Conservation (phyloP, 2,113 vertebrate genomes). For the Cricetomys ansorgei region DNA sequence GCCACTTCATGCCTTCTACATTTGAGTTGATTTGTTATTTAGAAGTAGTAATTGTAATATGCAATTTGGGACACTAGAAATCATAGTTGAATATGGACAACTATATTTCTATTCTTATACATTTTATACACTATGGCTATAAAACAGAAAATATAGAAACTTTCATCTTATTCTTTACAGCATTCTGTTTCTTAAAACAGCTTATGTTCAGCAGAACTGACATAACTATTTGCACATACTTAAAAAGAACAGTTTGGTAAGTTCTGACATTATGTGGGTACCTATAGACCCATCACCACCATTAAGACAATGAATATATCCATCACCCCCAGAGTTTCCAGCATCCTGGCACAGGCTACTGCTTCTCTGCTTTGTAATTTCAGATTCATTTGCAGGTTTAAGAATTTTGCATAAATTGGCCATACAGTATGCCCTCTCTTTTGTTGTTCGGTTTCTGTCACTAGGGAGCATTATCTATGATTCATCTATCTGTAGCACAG, state of each 20-base stretch:
- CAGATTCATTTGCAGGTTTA: conserved; percentile 34
- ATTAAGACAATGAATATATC: not conserved
- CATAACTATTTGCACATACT: not conserved
- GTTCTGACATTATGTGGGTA: not conserved
- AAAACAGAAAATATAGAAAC: not conserved
- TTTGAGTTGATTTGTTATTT: not conserved
- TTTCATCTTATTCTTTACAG: not conserved
- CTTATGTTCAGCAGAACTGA: not conserved
- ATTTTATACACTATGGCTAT: not conserved
- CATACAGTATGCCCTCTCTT: not conserved
- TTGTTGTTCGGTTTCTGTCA: not conserved
- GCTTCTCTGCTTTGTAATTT: not conserved
- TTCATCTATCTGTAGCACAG: not conserved
- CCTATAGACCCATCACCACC: not conserved
- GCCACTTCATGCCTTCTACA: not conserved
- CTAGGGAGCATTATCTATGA: not conserved
- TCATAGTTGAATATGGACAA: not conserved
- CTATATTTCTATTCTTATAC: not conserved
- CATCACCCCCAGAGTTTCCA: not conserved
- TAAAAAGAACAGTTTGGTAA: not conserved
- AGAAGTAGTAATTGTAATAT: not conserved
- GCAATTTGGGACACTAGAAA: not conserved
- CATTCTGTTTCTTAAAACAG: not conserved
- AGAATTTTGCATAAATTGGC: conserved; percentile 15
- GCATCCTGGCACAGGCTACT: not conserved